These are phyloP conservation scores for Desmodus rotundus DNA, from an alignment of 2,113 vertebrate genomes.

Conservation along the genomic window DNA sequence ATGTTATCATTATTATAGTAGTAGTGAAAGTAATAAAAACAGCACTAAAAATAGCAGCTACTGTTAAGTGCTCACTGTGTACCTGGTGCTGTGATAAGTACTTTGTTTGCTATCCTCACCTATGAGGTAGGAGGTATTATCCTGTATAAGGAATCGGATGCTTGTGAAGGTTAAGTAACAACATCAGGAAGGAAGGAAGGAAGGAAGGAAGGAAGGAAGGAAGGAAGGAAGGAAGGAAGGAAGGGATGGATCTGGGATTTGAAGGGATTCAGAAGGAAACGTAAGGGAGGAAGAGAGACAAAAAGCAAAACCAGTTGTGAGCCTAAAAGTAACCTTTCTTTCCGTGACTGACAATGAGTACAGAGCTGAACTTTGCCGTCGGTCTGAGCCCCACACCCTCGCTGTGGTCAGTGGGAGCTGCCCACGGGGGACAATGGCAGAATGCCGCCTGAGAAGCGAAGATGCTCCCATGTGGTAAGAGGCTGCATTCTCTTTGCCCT, in stretches of 20 bases:
- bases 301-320: neutral
- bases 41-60: neutral
- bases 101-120: neutral
- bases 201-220: too few species aligned
- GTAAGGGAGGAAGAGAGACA: neutral
- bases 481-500: neutral
- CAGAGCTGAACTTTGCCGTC: neutral
- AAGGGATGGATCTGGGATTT: neutral
- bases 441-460: neutral
- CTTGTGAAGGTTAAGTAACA: neutral
- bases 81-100: neutral
- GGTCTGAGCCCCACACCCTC: neutral
- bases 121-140: neutral
- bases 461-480: neutral
- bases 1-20: neutral
- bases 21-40: neutral
- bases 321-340: neutral
- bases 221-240: neutral
- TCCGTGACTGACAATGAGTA: neutral
- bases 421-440: accelerated
- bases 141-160: neutral
- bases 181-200: neutral
- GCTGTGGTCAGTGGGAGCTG: neutral
- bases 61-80: neutral
- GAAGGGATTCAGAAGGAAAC: neutral